Base-by-base conservation (phyloP, 2,888 invertebrate genomes). In the Pimpla rufipes region DNA sequence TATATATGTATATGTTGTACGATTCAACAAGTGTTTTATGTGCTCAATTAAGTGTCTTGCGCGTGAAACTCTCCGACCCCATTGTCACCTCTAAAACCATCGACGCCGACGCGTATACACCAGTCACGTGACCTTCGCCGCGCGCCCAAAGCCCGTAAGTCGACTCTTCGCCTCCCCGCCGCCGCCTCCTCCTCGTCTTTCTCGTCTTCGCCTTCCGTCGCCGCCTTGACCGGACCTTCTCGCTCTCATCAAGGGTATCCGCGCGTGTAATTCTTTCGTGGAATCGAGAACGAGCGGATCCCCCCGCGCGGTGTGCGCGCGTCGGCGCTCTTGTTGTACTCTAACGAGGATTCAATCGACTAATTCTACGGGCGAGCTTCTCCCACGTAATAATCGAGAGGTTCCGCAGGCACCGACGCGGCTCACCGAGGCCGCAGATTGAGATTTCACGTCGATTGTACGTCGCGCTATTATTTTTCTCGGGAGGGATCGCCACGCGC, bases 231-330 rank as follows among this genome's bases (percentile, higher is more conserved):
- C 71, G 76, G 50, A 57, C 64, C 64, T 76, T 71, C 55, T 66
- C 37, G 45, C 16, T 37, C 16, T 37, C 66, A 50, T 59, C 67
- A 70, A 73, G 21, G 73, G 35, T 18, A 18, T 37, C 37, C 40
- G 37, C 16, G 73, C 35, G 23, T 18, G 21, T 67, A 77, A 80
- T 83, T 80, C 37, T 75, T 83, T 83, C 83, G 77, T 55, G 68
- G 83, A 83, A 83, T 68, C 29, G 62, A 68, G n/a, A 57, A n/a
- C 59, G 7, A 13, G 57, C 35, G 55, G 21, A 18, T 2, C 35
- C 21, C 13, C 18, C 13, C 42, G 21, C 1, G 66, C 64, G 21
- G 23, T 10, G 18, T 16, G 8, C 62, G 13, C 29, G 35, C 52
- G 83, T 76, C 79, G 75, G 76, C 74, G 11, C 3, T 62, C 80